Percentiles rank a stretch among this genome's conserved stretches.
Evolutionary conservation across 37 sponge, comb jelly and placozoan species (phyloP).

Genomic region (Agelas oroides): DNA sequence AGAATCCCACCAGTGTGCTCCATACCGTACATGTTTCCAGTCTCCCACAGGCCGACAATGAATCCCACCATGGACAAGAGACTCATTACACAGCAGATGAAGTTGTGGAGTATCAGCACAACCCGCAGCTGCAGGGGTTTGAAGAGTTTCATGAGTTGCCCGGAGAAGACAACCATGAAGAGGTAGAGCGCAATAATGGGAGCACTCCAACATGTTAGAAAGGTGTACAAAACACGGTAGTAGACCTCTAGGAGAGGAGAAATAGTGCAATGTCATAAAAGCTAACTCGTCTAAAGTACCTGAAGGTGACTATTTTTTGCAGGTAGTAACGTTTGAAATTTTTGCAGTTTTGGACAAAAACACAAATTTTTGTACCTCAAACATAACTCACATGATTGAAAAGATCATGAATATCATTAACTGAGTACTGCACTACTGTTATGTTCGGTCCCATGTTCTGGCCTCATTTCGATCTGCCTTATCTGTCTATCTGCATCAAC

Average conservation of each 20-base stretch:
- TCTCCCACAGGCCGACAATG: slow-evolving; percentile 28
- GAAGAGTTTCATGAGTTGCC: slow-evolving; percentile 40
- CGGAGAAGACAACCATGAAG: slow-evolving; percentile 21
- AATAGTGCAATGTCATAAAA: no score
- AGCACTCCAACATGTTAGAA: slow-evolving; percentile 44
- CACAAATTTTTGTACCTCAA: no score
- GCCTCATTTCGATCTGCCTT: no score
- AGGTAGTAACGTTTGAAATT: no score
- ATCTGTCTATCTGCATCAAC: no score
- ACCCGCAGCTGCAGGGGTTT: slow-evolving; percentile 42
- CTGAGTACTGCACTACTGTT: no score
- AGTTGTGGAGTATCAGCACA: slow-evolving; percentile 70
- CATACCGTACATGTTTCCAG: slow-evolving; percentile 5
- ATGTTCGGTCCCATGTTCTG: no score
- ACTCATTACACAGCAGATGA: slow-evolving; percentile 60
- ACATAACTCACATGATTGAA: no score
- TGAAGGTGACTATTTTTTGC: no score
- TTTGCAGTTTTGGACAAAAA: no score
- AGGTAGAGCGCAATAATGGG: slow-evolving; percentile 67
- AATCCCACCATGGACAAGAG: slow-evolving; percentile 28
- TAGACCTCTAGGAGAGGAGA: neutral
- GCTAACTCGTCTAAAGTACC: no score
- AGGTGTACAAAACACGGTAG: slow-evolving; percentile 10
- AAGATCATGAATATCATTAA: no score
- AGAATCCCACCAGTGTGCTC: slow-evolving; percentile 29